Base-by-base conservation (phyloP, 2,113 vertebrate species). In the Aleadryas rufinucha region DNA sequence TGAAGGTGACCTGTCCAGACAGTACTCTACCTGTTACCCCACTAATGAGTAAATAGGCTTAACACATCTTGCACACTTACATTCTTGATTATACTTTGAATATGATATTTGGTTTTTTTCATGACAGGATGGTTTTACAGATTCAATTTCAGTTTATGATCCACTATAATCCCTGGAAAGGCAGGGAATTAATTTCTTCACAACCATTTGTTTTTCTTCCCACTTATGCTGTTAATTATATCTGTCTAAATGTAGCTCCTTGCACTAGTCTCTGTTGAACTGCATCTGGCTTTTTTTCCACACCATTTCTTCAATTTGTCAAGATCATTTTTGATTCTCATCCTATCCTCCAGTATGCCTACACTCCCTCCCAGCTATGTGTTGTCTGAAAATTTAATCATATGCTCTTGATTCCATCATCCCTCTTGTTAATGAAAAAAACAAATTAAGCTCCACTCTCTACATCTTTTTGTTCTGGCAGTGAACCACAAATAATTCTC, bases 351-450 rank as follows among this genome's bases (percentile, higher is more conserved):
- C 54, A 88, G 50, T 74, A 85, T 92, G 50, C 75, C 79, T 88
- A 85, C 61, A 83, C 54, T 83, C 10, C 75, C 85, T 93, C 79
- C 66, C 71, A 92, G 71, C 53, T 97, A 94, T 77, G n/a, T 61
- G 82, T 85, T 95, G 66, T 72, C 82, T 93, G 75, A 80, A 95
- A 95, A 95, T 96, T 94, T 92, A 93, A 92, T 96, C 82, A 93
- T 65, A 88, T 94, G 88, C 66, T 88, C 75, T 77, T 92, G 90
- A 94, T 93, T 96, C 79, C 85, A 88, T 93, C 90, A 91, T 96
- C 41, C 45, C 37, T 77, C 18, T 61, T 93, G 50, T 76, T 94
- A 90, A 94, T 76, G 35, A 81, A 96, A 90, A 87, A 94, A 84
- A 5, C 4, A 2, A 96, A 93, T 60, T 26, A 90, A 79, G 7